A percentile compares a stretch with the other conserved stretches of the same genome.
Conservation (phyloP, 2,113 vertebrate genomes). For the Trachemys scripta region DNA sequence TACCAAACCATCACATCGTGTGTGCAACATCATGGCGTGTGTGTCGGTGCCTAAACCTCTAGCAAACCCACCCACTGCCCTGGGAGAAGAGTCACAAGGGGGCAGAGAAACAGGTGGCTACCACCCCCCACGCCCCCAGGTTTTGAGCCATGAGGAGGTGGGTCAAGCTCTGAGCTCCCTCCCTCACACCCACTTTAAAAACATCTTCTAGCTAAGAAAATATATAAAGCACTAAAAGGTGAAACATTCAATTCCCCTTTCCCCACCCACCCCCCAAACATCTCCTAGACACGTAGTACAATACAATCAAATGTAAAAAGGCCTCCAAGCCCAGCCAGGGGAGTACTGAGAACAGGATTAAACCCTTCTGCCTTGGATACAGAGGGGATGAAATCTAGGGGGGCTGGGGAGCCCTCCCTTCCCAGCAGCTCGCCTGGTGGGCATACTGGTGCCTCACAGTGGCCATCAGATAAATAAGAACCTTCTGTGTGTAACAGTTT, state of each 20-base stretch:
- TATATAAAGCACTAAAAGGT: slow-evolving; percentile 32
- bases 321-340: background rate
- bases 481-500: background rate
- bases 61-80: background rate
- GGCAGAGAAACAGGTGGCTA: too few species aligned
- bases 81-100: background rate
- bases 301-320: background rate
- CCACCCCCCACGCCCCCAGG: too few species aligned
- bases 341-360: background rate
- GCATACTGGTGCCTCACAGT: background rate
- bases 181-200: background rate
- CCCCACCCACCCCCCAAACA: background rate
- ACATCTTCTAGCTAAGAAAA: background rate
- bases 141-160: background rate
- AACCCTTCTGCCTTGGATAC: background rate
- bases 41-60: background rate
- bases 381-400: background rate
- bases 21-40: background rate
- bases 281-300: background rate
- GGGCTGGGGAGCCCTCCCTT: background rate
- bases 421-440: too few species aligned
- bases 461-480: background rate
- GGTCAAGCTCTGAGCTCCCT: background rate
- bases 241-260: background rate
- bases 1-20: background rate